Evolutionary conservation across 2,888 invertebrate species (phyloP), one percentile per base, ranked within the genome.

Genomic region (Aethes cnicana): DNA sequence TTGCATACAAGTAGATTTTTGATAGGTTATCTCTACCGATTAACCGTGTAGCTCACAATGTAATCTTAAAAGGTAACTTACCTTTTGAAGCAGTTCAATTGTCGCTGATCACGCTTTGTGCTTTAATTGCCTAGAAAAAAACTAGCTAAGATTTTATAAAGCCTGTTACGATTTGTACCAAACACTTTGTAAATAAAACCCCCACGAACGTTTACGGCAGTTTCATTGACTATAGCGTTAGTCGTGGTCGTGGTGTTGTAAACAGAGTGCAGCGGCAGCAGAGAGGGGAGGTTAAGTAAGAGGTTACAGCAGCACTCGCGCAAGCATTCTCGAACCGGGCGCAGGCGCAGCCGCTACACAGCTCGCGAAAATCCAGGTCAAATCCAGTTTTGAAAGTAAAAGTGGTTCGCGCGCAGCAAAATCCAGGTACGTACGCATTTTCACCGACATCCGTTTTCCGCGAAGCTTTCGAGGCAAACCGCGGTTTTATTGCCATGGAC

Each of bases 201-300:
- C 16, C 37, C 26, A 17, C 25, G 9, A 50, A 37, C n/a, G 4
- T 4, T 9, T 11, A 18, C 28, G 12, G 9, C 12, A 25, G 52
- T 52, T 52, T 52, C 44, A 52, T 52, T 52, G 44, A 52, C 21
- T 42, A 9, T 18, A 14, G 9, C 7, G 18, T 14, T 8, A 21
- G 14, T 26, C 28, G 9, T 18, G 14, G 21, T 3, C 11, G 16
- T 11, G 1, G 47, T 47, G 33, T 39, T 39, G 52, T 39, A 46
- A 46, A 44, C 33, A n/a, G 20, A 17, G 4, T 36, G 39, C 63
- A 69, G 62, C 70, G 72, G 43, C 71, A 75, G 77, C 69, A 72
- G 66, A 65, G 72, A 62, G 72, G 74, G 71, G 69, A 61, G 47
- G 81, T 88, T 88, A 83, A 84, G 87, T 88, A 88, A 88, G 86